Base-by-base conservation (phyloP, 2,888 invertebrate genomes). In the Abrostola triplasia region DNA sequence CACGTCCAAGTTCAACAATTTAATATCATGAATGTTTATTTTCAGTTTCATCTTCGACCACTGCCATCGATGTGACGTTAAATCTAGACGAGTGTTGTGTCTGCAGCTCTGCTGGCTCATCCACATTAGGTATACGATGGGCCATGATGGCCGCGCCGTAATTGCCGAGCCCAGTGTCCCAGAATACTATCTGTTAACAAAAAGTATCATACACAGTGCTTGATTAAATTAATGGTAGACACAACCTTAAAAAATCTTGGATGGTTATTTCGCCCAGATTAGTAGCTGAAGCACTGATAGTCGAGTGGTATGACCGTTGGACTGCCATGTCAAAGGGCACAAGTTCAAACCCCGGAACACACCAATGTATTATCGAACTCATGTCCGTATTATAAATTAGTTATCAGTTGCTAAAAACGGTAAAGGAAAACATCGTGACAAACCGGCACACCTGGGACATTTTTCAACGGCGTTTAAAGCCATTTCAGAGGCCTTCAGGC, bases 101-200 rank as follows among this genome's bases (percentile, higher is more conserved):
- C 0, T 82, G 69, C 0, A 89, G 11, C 13, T 92, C 91, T 1
- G 68, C 55, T 0, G 86, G 80, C 37, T 94, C 93, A 0, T 90
- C 90, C 0, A 93, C 88, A 0, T 84, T 78, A 0, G 91, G 92
- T 12, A 94, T 90, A 11, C 92, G 81, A 68, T 86, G 88, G 0
- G 83, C 92, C 95, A 95, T 95, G 6, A 95, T 76, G 0, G 94
- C 91, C 0, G 94, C 92, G 0, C 94, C 93, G 56, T 94, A 93
- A 77, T 94, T 95, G 0, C 93, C 95, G 0, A 86, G 70, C 0
- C 94, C 95, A 0, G 92, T 88, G 37, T 94, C 91, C 80, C 84
- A 86, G 72, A 95, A 94, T 0, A 92, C 84, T 55, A 93, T 87
- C 93, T 94, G 78, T 7, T 77, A 67, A 60, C n/a, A 54, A 65